Base-by-base conservation (phyloP, 2,113 vertebrate genomes). In the Meriones unguiculatus region DNA sequence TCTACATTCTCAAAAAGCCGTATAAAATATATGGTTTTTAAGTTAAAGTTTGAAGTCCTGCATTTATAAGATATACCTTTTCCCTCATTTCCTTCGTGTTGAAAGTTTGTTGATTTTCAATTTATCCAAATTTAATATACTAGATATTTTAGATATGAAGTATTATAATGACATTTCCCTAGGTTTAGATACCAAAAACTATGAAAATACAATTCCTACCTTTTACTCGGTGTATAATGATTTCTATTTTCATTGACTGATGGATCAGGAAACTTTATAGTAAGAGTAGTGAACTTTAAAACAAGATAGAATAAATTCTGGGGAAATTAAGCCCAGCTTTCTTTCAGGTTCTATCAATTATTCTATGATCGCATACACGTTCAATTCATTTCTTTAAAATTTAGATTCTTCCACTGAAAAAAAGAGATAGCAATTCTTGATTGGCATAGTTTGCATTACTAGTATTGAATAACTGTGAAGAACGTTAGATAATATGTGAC, bases 311-410 rank as follows among this genome's bases (percentile, higher is more conserved):
- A 69, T 35, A 65, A 78, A 54, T 7, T 90, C 30, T 95, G 22
- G 24, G 80, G 86, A 70, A 91, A 82, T 62, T n/a, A 0, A 88
- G 67, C 78, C 82, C 57, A 84, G 12, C 3, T 88, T 81, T 90
- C 84, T 4, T 22, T 70, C 7, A 9, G 30, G 24, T 17, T 50
- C 6, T 87, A 8, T 72, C 15, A 62, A 59, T 92, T 88, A 9
- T 73, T 91, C n/a, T 96, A 73, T 84, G 28, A 91, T 72, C 20
- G 7, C 32, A 65, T 17, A 80, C 50, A 32, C 20, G 4, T 87
- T 90, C 35, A 82, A 59, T 38, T 94, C 2, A 62, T 93, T 89
- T 91, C 20, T 93, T 38, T 91, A 65, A 41, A 38, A 13, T 93
- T 95, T 5, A 70, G 10, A 52, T 78, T 93, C 18, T 73, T 94